These are phyloP conservation scores for Parnassius smintheus DNA, from an alignment of 2,888 invertebrate species.

Conservation along the genomic window DNA sequence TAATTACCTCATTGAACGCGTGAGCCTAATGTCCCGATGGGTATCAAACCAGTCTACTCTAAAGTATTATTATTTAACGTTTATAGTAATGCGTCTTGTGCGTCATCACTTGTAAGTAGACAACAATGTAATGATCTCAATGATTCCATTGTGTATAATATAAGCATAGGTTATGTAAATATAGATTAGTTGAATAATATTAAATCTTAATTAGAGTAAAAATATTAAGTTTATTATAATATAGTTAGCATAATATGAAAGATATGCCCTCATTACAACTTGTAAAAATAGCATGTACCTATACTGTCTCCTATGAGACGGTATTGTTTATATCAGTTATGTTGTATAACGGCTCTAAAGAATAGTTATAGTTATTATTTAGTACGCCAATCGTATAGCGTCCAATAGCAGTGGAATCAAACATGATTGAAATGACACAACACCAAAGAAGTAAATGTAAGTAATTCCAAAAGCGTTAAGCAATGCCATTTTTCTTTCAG, in stretches of 20 bases:
- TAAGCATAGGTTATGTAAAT: slow-evolving; percentile 67
- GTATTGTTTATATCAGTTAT: slow-evolving; percentile 24
- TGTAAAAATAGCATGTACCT: slow-evolving; percentile 24
- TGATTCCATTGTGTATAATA: slow-evolving; percentile 80
- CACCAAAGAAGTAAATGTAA: slow-evolving; percentile 75
- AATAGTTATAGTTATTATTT: slow-evolving; percentile 30
- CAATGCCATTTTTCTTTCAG: slow-evolving; percentile 71
- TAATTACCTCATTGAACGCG: slow-evolving; percentile 3
- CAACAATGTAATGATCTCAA: slow-evolving; percentile 74
- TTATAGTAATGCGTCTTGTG: slow-evolving; percentile 57
- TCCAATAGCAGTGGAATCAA: slow-evolving; percentile 69
- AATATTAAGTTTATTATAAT: slow-evolving; percentile 49
- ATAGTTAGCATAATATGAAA: slow-evolving; percentile 47
- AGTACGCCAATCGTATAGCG: slow-evolving; percentile 68
- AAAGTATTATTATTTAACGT: slow-evolving; percentile 70
- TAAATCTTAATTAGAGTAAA: slow-evolving; percentile 46
- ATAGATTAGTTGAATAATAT: slow-evolving; percentile 47
- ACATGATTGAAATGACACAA: slow-evolving; percentile 60
- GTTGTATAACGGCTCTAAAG: slow-evolving; percentile 18
- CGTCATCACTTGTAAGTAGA: slow-evolving; percentile 62
- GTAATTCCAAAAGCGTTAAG: slow-evolving; percentile 61
- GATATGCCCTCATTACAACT: slow-evolving; percentile 41
- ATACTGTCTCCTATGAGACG: slow-evolving; percentile 19
- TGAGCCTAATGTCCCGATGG: slow-evolving; percentile 46
- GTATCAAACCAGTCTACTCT: slow-evolving; percentile 69